Conservation (phyloP, 2,797 vertebrate species). For the Hyperoplus immaculatus region DNA sequence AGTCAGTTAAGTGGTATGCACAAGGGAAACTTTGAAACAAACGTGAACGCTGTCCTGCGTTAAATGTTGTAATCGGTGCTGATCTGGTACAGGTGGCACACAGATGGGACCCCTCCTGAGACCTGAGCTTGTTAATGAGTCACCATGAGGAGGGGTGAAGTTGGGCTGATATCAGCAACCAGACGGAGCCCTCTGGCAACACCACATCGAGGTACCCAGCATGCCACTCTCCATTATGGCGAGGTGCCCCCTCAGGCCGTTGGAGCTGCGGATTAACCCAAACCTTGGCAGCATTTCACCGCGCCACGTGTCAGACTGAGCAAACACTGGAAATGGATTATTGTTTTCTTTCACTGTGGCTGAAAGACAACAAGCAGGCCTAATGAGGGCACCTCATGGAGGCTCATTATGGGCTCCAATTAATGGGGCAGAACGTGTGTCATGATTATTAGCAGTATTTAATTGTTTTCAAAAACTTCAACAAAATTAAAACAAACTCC, state of each 20-base stretch:
- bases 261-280: conserved; percentile 60
- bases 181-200: conserved; percentile 66
- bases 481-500: conserved; percentile 14
- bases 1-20: conserved; percentile 14
- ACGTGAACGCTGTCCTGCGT: conserved; percentile 36
- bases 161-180: conserved; percentile 65
- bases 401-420: conserved; percentile 38
- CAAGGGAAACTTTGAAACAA: conserved; percentile 28
- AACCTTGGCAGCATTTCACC: conserved; percentile 51
- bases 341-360: conserved; percentile 29
- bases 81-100: conserved; percentile 74
- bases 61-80: conserved; percentile 51
- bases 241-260: conserved; percentile 54
- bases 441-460: conserved; percentile 28
- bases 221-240: conserved; percentile 59
- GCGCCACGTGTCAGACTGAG: conserved; percentile 40
- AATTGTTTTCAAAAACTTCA: conserved; percentile 20
- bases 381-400: conserved; percentile 40
- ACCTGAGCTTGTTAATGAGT: conserved; percentile 72
- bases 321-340: conserved; percentile 49
- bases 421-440: conserved; percentile 22
- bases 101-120: conserved; percentile 70
- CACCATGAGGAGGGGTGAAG: conserved; percentile 46
- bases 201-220: conserved; percentile 59
- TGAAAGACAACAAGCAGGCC: conserved; percentile 37